Evolutionary conservation across 1,140 invertebrate genomes (phyloP).

Genomic region (Aphelenchoides besseyi): DNA sequence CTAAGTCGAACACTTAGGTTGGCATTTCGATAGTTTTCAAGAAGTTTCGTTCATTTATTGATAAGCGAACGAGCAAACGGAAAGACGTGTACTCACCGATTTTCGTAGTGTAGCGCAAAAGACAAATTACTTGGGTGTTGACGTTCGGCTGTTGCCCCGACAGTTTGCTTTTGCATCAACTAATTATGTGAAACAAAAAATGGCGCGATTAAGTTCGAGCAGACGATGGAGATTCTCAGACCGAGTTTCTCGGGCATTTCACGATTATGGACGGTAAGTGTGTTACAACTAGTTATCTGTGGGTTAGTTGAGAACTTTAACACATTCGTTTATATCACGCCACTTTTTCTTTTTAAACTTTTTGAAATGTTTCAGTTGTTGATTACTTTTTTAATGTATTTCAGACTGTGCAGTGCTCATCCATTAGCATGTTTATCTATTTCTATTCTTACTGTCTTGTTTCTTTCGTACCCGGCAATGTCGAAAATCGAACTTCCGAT

Average conservation of each 20-base stretch:
- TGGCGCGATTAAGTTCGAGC: constrained; percentile 2
- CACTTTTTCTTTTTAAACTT: not conserved
- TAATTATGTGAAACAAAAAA: not conserved
- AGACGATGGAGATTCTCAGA: constrained; percentile 27
- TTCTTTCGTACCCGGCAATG: constrained; percentile 54
- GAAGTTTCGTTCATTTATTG: no score
- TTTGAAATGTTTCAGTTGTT: not conserved
- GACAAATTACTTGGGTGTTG: no score
- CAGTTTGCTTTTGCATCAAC: no score
- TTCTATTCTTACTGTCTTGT: constrained; percentile 49
- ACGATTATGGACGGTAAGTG: constrained; percentile 52
- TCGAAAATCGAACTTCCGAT: constrained; percentile 38
- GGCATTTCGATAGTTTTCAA: no score
- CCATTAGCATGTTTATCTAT: constrained; percentile 46
- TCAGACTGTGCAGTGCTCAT: constrained; percentile 52
- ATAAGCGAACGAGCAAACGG: no score
- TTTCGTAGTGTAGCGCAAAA: no score
- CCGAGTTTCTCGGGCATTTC: constrained; percentile 46
- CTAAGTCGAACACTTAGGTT: no score
- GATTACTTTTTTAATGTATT: constrained; percentile 13
- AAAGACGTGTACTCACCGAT: no score
- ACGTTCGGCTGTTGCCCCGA: no score
- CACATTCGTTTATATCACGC: not conserved
- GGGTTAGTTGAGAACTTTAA: not conserved
- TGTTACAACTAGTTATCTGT: constrained; percentile 9